Conservation (phyloP, 2,797 vertebrate species). For the Sphenodon punctatus region DNA sequence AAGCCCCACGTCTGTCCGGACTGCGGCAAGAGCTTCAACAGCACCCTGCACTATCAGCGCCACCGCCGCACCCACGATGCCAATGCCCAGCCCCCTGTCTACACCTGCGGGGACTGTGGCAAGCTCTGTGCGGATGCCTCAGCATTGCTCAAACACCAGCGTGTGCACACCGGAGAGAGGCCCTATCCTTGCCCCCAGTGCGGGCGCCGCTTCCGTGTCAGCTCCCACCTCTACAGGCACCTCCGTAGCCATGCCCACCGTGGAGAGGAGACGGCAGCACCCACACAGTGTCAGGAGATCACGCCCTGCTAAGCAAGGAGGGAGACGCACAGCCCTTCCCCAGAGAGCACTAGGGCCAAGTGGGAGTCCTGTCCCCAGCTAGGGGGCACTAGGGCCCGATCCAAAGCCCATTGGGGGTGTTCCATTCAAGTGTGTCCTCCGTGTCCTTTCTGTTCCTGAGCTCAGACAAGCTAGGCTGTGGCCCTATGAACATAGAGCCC, state of each 20-base stretch:
- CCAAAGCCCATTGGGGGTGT: not conserved
- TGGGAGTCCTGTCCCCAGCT: no score
- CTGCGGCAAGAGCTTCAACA: constrained; percentile 86
- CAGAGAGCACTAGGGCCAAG: not conserved
- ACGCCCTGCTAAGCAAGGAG: not conserved
- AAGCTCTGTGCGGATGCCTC: constrained; percentile 44
- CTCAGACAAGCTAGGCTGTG: not conserved
- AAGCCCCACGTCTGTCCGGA: constrained; percentile 83
- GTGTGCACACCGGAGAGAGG: not conserved
- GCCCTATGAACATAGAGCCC: no score
- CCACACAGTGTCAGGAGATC: not conserved
- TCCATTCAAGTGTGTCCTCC: not conserved
- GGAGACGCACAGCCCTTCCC: no score
- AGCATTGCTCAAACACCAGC: not conserved
- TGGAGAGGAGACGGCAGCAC: not conserved
- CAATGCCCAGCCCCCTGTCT: constrained; percentile 35
- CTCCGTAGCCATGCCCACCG: not conserved
- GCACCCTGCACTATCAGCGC: constrained; percentile 85
- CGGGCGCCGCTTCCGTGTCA: not conserved
- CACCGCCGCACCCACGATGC: constrained; percentile 83
- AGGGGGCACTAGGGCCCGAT: not conserved
- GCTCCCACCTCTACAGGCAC: constrained; percentile 1
- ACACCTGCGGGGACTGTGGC: constrained; percentile 63
- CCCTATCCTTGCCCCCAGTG: constrained; percentile 25
- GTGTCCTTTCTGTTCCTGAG: not conserved